Evolutionary conservation across 2,797 vertebrate species (phyloP).

Genomic region (Triplophysa bombifrons): DNA sequence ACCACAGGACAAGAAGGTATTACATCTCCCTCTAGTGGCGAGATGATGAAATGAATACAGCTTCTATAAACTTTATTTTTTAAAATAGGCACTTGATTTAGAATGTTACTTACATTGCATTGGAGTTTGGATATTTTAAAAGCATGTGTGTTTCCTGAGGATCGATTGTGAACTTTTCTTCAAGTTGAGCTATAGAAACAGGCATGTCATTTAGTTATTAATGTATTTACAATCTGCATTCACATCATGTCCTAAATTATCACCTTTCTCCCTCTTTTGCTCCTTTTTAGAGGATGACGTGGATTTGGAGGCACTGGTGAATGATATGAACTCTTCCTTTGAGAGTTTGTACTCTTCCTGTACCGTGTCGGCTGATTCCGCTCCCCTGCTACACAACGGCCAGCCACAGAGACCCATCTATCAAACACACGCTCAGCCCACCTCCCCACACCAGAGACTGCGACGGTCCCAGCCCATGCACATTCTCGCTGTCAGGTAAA

Average conservation of each 20-base stretch:
- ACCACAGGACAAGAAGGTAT: background rate
- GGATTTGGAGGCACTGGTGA: slow-evolving; percentile 93
- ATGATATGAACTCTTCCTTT: slow-evolving; percentile 93
- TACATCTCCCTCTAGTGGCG: slow-evolving; percentile 40
- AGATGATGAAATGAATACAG: slow-evolving; percentile 10
- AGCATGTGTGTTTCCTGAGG: too few relatives aligned
- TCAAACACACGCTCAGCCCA: slow-evolving; percentile 68
- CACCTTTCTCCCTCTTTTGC: slow-evolving; percentile 59
- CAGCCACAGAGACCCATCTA: slow-evolving; percentile 52
- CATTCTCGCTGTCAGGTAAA: slow-evolving; percentile 91
- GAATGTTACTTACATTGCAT: background rate
- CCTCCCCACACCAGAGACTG: slow-evolving; percentile 76
- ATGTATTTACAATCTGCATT: too few relatives aligned
- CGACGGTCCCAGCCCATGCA: slow-evolving; percentile 92
- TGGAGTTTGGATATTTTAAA: too few relatives aligned
- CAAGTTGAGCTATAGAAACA: too few relatives aligned
- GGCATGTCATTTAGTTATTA: too few relatives aligned
- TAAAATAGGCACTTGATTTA: background rate
- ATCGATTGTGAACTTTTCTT: too few relatives aligned
- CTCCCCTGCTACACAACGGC: slow-evolving; percentile 85
- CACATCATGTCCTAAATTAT: too few relatives aligned
- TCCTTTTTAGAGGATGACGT: slow-evolving; percentile 88
- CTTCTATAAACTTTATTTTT: background rate
- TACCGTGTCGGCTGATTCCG: slow-evolving; percentile 74
- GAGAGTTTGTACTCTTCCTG: slow-evolving; percentile 83